Percentiles rank a stretch among this genome's conserved stretches.
Evolutionary conservation across 2,113 vertebrate species (phyloP).

Genomic region (Xiphophorus maculatus): DNA sequence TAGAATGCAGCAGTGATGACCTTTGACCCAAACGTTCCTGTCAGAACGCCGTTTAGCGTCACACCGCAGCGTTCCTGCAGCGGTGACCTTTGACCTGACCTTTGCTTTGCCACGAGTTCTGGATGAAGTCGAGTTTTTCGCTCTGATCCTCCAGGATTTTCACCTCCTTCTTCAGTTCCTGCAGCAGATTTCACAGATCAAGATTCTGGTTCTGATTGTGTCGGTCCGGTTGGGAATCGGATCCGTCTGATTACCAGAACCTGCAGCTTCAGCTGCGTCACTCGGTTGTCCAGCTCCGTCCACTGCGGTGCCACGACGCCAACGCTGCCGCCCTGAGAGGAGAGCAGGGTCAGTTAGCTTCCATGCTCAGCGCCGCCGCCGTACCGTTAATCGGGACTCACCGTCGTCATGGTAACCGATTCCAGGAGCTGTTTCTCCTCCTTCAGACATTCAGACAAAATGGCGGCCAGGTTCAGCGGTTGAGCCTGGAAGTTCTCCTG

Average conservation of each 20-base stretch:
- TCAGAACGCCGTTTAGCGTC: background rate
- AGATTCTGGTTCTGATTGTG: too few species aligned
- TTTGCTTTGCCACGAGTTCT: slow-evolving; percentile 83
- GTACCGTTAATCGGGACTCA: slow-evolving; percentile 7
- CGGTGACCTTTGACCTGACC: slow-evolving; percentile 57
- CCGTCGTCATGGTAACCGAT: slow-evolving; percentile 68
- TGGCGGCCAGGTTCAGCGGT: slow-evolving; percentile 86
- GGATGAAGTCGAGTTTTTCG: slow-evolving; percentile 88
- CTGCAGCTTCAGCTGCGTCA: slow-evolving; percentile 81
- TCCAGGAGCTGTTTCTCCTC: slow-evolving; percentile 88
- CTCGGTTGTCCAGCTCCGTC: slow-evolving; percentile 82
- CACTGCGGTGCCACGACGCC: slow-evolving; percentile 78
- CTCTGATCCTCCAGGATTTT: slow-evolving; percentile 86
- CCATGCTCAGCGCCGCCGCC: too few species aligned
- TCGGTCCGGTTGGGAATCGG: too few species aligned
- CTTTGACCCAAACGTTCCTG: background rate
- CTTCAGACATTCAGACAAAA: slow-evolving; percentile 84
- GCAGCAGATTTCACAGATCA: slow-evolving; percentile 11
- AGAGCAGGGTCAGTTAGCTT: background rate
- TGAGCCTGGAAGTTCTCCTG: slow-evolving; percentile 86
- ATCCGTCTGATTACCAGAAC: slow-evolving; percentile 78
- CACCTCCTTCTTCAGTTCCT: slow-evolving; percentile 87
- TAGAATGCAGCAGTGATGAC: background rate
- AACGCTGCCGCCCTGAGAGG: slow-evolving; percentile 75
- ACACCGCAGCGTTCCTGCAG: background rate